Evolutionary conservation across 2,113 vertebrate species (phyloP).

Genomic region (Mormyrus lacerda): DNA sequence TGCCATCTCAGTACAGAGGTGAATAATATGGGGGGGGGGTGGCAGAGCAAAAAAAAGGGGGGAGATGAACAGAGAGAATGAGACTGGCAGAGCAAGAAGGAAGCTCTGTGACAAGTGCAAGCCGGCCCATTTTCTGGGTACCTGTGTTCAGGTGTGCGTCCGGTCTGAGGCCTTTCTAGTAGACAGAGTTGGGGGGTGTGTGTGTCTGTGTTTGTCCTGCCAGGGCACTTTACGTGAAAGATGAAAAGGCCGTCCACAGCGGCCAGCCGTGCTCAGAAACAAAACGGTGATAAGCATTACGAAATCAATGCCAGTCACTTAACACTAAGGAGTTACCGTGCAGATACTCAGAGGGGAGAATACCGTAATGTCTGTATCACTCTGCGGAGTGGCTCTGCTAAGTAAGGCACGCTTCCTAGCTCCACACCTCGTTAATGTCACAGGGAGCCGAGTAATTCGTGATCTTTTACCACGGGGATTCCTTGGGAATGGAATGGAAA

Average conservation of each 20-base stretch:
- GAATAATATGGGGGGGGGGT: not conserved
- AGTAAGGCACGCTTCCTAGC: not conserved
- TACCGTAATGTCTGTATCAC: not conserved
- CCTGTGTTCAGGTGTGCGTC: slow-evolving; percentile 67
- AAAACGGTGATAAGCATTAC: not conserved
- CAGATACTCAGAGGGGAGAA: not conserved
- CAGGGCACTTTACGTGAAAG: not conserved
- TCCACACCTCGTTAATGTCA: no score
- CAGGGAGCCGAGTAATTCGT: not conserved
- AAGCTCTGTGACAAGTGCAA: not conserved
- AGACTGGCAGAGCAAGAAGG: not conserved
- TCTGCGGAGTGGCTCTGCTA: not conserved
- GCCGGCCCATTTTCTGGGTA: slow-evolving; percentile 51
- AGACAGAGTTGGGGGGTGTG: not conserved
- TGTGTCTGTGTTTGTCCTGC: not conserved
- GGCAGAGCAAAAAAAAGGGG: not conserved
- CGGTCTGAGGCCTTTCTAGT: slow-evolving; percentile 55
- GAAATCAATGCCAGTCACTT: not conserved
- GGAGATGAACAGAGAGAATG: not conserved
- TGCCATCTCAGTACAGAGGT: not conserved
- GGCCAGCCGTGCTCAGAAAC: not conserved
- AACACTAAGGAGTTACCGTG: not conserved
- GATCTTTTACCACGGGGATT: not conserved
- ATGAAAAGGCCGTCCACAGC: not conserved
- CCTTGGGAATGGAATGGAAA: not conserved